Base-by-base conservation (phyloP, 2,888 invertebrate species). In the Oscheius onirici region DNA sequence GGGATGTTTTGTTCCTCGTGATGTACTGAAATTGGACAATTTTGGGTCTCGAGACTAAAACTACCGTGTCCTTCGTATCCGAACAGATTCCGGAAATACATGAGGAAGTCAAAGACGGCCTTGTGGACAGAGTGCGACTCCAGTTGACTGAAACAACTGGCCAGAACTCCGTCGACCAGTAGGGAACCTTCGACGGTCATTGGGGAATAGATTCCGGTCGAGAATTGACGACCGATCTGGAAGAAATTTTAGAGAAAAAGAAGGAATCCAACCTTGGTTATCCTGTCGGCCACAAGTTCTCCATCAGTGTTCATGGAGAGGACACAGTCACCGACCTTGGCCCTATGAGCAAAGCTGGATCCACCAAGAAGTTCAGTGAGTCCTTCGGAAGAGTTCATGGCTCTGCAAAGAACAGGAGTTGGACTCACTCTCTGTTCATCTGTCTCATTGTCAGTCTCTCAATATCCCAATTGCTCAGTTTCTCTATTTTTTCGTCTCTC, bases 171-270 rank as follows among this genome's bases (percentile, higher is more conserved):
- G 57, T 86, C 83, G 13, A 80, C 83, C 6, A 86, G 69, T 8
- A 86, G 57, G 20, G 83, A 71, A 13, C 86, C 86, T 61, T 86
- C 86, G 3, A 86, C 85, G 3, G 86, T 86, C 83, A 86, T 86
- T 20, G 86, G 86, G 44, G 85, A 84, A 71, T 86, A 86, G 75
- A 86, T 86, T 65, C 86, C 86, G 24, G 52, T 76, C 17, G 81
- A 81, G 20, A 75, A 74, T 40, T 72, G 79, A n/a, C 84, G 73
- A 17, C 83, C 82, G 17, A 85, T 73, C 84, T 83, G 70, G n/a
- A 73, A 63, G 46, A 34, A 44, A 15, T 49, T 1, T 58, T 41
- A 20, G 20, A n/a, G 20, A 10, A 24, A 20, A 13, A 8, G 34
- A 34, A 24, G 40, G 20, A 41, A 41, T 44, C 69, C 52, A 44